A percentile compares a stretch with the other conserved stretches of the same genome.
Evolutionary conservation across 2,888 invertebrate species (phyloP).

Genomic region (Ferrisia virgata): DNA sequence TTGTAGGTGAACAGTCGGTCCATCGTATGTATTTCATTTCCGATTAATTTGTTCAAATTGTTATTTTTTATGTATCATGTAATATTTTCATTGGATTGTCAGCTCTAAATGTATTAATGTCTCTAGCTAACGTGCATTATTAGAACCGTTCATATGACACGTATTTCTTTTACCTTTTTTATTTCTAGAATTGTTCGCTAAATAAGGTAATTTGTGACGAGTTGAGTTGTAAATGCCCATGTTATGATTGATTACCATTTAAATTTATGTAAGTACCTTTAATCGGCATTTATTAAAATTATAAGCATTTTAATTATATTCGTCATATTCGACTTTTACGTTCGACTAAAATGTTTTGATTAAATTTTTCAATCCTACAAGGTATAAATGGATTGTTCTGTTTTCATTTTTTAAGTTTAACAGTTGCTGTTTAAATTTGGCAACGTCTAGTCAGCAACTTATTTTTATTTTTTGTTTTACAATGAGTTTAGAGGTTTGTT

Average conservation of each 20-base stretch:
- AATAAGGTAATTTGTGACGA: neutral
- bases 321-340: neutral
- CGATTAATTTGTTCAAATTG: conserved; percentile 33
- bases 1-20: neutral
- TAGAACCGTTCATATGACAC: neutral
- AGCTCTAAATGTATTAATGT: neutral
- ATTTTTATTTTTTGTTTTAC: conserved; percentile 25
- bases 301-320: neutral
- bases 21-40: neutral
- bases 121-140: neutral
- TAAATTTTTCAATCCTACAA: neutral
- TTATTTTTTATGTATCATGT: conserved; percentile 41
- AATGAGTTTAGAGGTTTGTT: neutral
- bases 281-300: conserved; percentile 16
- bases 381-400: neutral
- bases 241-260: neutral
- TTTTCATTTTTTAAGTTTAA: neutral
- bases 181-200: neutral
- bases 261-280: neutral
- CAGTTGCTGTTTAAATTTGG: conserved; percentile 36
- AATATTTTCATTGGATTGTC: too few relatives aligned
- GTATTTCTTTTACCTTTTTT: neutral
- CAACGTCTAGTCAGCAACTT: conserved; percentile 44
- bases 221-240: neutral
- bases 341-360: neutral